Conservation (phyloP, 2,888 invertebrate genomes). For the Adelphocoris suturalis region DNA sequence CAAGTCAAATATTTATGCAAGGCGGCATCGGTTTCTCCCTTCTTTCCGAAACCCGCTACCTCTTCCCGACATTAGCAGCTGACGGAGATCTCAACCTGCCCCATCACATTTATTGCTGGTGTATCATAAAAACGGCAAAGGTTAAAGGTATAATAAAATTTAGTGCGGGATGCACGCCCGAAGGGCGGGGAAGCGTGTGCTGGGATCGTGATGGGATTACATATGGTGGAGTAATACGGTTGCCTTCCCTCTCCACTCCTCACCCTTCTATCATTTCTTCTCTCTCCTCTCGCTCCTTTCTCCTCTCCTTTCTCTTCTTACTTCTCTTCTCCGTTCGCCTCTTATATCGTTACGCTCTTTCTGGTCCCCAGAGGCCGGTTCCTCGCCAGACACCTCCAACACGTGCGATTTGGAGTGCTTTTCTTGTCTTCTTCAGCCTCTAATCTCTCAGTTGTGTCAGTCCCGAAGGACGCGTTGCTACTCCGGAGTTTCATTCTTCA, state of each 20-base stretch:
- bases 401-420: conserved; percentile 64
- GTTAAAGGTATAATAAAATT: conserved; percentile 72
- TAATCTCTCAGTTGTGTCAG: conserved; percentile 63
- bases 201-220: conserved; percentile 71
- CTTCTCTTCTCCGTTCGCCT: conserved; percentile 26
- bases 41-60: background rate
- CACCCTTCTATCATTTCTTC: too few relatives aligned
- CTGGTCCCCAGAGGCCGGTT: conserved; percentile 37
- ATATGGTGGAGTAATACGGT: conserved; percentile 69
- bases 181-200: conserved; percentile 27
- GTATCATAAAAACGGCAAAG: conserved; percentile 71
- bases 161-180: conserved; percentile 40
- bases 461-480: background rate
- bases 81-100: conserved; percentile 65
- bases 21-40: conserved; percentile 1
- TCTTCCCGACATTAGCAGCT: conserved; percentile 56
- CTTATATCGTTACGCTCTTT: conserved; percentile 56
- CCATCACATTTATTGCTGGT: conserved; percentile 70
- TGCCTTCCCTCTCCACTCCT: background rate
- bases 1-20: conserved; percentile 50
- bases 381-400: conserved; percentile 63
- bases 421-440: conserved; percentile 60
- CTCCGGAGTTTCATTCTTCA: conserved; percentile 30
- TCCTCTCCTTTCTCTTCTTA: background rate
- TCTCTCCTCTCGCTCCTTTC: background rate